phyloP scores from a whole-genome alignment of 2,797 vertebrate species.

The Dipus sagitta region DNA sequence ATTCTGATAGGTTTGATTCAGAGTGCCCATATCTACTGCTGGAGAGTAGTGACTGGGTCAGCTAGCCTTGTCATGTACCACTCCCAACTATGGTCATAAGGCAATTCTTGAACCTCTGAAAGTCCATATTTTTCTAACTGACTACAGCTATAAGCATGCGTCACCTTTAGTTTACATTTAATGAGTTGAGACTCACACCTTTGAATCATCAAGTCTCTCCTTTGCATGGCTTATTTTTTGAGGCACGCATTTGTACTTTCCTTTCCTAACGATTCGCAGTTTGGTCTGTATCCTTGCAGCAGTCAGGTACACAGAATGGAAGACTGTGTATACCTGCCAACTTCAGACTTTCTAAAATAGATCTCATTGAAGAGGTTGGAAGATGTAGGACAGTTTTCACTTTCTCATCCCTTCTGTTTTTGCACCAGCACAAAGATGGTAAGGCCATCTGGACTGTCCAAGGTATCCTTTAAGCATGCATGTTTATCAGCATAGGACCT shows the following conservation, averaged over 20 bases:
- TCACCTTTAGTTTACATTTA: not conserved
- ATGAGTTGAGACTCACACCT: constrained; percentile 12
- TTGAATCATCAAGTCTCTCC: constrained; percentile 34
- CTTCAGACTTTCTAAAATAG: constrained; percentile 63
- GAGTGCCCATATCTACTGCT: not conserved
- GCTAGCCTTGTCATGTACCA: not conserved
- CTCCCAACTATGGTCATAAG: not conserved
- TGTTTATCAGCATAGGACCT: not conserved
- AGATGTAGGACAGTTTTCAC: constrained; percentile 43
- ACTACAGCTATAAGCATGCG: not conserved
- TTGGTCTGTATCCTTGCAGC: constrained; percentile 34
- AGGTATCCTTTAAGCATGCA: not conserved
- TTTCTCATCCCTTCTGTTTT: not conserved
- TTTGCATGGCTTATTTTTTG: not conserved
- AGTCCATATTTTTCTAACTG: not conserved
- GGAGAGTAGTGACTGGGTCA: not conserved
- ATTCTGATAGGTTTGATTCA: not conserved
- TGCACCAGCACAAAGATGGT: not conserved
- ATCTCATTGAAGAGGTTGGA: constrained; percentile 30
- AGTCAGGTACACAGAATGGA: constrained; percentile 49
- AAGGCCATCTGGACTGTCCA: not conserved
- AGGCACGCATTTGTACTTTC: constrained; percentile 18
- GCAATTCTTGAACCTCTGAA: constrained; percentile 4
- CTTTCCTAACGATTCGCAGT: constrained; percentile 31
- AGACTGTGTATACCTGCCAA: constrained; percentile 42